Evolutionary conservation across 2,888 invertebrate genomes (phyloP).

Genomic region (Zhuqinia jingwanae): DNA sequence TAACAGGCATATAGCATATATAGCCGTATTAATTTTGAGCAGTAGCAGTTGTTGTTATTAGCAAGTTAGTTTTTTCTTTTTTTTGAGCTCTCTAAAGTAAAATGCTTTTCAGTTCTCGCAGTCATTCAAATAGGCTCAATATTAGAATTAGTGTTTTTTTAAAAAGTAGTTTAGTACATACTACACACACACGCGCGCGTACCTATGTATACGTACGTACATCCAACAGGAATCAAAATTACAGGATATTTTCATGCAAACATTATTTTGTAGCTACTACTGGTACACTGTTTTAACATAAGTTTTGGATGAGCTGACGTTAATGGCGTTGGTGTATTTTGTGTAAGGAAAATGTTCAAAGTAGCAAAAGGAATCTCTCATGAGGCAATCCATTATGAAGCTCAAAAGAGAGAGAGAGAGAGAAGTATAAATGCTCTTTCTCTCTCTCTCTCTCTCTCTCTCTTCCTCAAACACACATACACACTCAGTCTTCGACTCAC

Average conservation of each 20-base stretch:
- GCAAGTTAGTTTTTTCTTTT: conserved; percentile 43
- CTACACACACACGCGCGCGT: too few species aligned
- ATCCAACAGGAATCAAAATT: conserved; percentile 20
- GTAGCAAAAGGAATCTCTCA: conserved; percentile 59
- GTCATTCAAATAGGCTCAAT: background rate
- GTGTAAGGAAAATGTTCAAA: conserved; percentile 33
- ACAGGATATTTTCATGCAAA: background rate
- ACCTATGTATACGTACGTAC: too few species aligned
- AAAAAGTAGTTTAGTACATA: too few species aligned
- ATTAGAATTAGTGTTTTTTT: too few species aligned
- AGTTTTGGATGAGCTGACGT: conserved; percentile 53
- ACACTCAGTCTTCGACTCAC: background rate
- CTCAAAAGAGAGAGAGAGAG: conserved; percentile 15
- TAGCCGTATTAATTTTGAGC: background rate
- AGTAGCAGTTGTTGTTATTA: conserved; percentile 32
- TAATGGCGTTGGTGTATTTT: conserved; percentile 59
- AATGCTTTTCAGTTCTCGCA: background rate
- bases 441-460: conserved; percentile 3
- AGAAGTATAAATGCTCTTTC: background rate
- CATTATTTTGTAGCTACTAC: conserved; percentile 18
- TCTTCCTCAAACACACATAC: background rate
- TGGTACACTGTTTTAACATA: too few species aligned
- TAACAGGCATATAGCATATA: background rate
- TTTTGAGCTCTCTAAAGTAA: conserved; percentile 19
- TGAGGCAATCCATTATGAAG: conserved; percentile 65